Percentiles rank a stretch among this genome's conserved stretches.
Conservation (phyloP, 2,797 vertebrate species). For the Gadopsis bispinosus region DNA sequence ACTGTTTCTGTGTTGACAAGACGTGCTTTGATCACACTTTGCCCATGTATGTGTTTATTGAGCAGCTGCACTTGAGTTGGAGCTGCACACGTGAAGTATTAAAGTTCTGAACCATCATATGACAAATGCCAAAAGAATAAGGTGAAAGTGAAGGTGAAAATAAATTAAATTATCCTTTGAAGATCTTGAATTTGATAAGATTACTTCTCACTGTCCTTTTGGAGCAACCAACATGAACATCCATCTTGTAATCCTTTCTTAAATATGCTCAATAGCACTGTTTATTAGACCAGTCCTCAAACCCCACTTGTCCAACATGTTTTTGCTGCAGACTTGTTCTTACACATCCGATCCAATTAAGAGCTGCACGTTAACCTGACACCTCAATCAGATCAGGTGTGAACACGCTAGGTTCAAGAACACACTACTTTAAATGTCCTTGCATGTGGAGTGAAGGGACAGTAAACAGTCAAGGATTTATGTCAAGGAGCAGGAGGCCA, state of each 20-base stretch:
- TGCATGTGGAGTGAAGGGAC: constrained; percentile 51
- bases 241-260: constrained; percentile 5
- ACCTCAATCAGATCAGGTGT: constrained; percentile 28
- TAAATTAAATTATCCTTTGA: not conserved
- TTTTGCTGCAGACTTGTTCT: constrained; percentile 12
- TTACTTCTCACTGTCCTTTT: not conserved
- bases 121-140: not conserved
- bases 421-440: not conserved
- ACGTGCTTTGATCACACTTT: constrained; percentile 20
- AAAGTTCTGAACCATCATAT: not conserved
- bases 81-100: not conserved
- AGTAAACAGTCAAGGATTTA: constrained; percentile 60
- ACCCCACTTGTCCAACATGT: constrained; percentile 1
- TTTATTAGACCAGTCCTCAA: not conserved
- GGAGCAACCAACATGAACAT: not conserved
- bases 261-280: not conserved
- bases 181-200: not conserved
- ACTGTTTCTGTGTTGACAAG: constrained; percentile 12
- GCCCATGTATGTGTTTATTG: not conserved
- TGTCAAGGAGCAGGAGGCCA: constrained; percentile 67
- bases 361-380: constrained; percentile 14
- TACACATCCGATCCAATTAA: constrained; percentile 28
- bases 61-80: not conserved
- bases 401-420: constrained; percentile 9
- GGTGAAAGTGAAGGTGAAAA: not conserved